phyloP scores from a whole-genome alignment of 2,888 invertebrate genomes.

The Calliopum simillimum region DNA sequence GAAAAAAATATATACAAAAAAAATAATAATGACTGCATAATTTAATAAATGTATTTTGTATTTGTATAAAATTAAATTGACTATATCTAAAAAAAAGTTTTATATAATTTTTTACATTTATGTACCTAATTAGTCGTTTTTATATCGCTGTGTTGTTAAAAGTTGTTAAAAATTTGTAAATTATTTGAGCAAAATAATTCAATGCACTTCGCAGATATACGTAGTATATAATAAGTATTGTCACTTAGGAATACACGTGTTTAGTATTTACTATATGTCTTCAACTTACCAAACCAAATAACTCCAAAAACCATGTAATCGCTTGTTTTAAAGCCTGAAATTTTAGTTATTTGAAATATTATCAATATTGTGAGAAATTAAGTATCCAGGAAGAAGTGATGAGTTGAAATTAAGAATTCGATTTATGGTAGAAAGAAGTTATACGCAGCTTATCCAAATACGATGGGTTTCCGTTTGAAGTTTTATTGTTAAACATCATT shows the following conservation, averaged over 20 bases:
- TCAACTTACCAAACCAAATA: slow-evolving; percentile 36
- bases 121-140: no score
- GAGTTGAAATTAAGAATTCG: background rate
- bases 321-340: slow-evolving; percentile 40
- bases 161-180: slow-evolving; percentile 32
- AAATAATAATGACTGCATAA: background rate
- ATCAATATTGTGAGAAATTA: background rate
- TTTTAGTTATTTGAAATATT: slow-evolving; percentile 25
- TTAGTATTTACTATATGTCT: no score
- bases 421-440: slow-evolving; percentile 8
- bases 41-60: no score
- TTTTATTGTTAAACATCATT: background rate
- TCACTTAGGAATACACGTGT: no score
- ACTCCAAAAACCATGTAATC: no score
- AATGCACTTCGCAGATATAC: no score
- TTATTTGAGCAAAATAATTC: no score
- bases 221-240: no score
- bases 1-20: background rate
- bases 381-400: background rate
- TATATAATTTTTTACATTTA: no score
- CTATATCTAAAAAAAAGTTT: no score
- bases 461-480: slow-evolving; percentile 27
- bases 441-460: slow-evolving; percentile 37
- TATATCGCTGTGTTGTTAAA: background rate
- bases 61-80: no score